Conservation (phyloP, 1,140 invertebrate genomes). For the Drosophila jambulina region DNA sequence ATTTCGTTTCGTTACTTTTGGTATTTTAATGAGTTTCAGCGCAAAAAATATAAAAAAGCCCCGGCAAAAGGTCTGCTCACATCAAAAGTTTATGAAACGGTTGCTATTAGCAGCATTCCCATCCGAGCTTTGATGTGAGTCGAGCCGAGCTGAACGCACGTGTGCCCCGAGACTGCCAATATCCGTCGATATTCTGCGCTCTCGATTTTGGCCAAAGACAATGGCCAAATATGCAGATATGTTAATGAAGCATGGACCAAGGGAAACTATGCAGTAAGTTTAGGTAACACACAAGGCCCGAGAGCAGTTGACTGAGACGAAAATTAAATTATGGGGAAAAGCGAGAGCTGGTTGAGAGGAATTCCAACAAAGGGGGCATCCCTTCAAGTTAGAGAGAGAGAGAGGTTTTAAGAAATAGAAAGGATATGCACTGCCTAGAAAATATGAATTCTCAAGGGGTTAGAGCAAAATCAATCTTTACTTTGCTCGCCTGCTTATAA, state of each 20-base stretch:
- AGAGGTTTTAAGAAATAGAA: background rate
- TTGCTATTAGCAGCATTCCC: constrained; percentile 73
- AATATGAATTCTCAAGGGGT: background rate
- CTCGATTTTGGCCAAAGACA: constrained; percentile 25
- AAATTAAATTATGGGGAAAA: constrained; percentile 29
- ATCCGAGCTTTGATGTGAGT: constrained; percentile 57
- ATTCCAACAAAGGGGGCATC: background rate
- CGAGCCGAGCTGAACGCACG: constrained; percentile 30
- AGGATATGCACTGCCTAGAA: background rate
- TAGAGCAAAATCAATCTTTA: background rate
- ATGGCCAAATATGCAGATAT: constrained; percentile 44
- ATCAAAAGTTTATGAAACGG: constrained; percentile 56
- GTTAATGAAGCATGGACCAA: constrained; percentile 26
- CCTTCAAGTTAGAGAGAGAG: background rate
- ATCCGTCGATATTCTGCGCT: constrained; percentile 20
- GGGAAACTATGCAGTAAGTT: constrained; percentile 28
- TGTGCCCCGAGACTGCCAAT: constrained; percentile 44
- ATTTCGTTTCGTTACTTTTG: constrained; percentile 64
- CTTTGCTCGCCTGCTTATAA: background rate
- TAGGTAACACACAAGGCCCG: no score
- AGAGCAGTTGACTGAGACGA: background rate
- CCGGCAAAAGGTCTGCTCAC: constrained; percentile 51
- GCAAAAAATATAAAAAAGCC: background rate
- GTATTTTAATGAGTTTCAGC: constrained; percentile 76
- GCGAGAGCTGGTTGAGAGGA: background rate